A percentile compares a stretch with the other conserved stretches of the same genome.
phyloP scores from a whole-genome alignment of 2,797 vertebrate genomes.

The Sebastes variabilis region DNA sequence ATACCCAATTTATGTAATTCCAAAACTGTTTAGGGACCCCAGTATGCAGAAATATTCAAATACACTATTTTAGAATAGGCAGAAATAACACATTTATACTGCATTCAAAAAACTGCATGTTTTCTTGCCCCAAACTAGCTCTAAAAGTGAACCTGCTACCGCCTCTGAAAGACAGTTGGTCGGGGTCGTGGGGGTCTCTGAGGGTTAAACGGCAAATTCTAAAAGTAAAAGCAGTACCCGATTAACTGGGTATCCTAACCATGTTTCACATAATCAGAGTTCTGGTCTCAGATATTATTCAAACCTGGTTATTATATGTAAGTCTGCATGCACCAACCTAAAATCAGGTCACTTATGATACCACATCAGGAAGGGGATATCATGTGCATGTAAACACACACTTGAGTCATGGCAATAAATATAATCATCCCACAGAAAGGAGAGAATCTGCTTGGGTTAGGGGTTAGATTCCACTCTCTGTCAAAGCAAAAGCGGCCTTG shows the following conservation, averaged over 20 bases:
- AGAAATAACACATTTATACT: too few relatives aligned
- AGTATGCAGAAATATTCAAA: too few relatives aligned
- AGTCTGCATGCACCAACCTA: not conserved
- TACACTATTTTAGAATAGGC: too few relatives aligned
- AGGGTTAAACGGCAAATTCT: not conserved
- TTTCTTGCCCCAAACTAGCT: too few relatives aligned
- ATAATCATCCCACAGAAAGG: not conserved
- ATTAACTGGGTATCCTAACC: not conserved
- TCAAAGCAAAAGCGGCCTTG: not conserved
- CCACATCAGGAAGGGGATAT: not conserved
- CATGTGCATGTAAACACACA: not conserved
- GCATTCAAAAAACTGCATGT: too few relatives aligned
- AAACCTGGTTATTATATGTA: not conserved
- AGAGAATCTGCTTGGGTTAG: not conserved
- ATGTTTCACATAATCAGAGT: not conserved
- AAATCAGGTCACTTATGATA: not conserved
- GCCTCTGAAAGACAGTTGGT: too few relatives aligned
- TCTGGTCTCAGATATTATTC: not conserved
- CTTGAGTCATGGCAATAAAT: not conserved
- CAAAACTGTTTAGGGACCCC: too few relatives aligned
- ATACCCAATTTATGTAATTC: too few relatives aligned
- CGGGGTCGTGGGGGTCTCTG: too few relatives aligned
- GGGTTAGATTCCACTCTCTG: not conserved
- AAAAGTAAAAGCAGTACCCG: not conserved
- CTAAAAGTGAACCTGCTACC: not conserved